These are phyloP conservation scores for Danio kyathit DNA, from an alignment of 2,797 vertebrate genomes.

Conservation along the genomic window DNA sequence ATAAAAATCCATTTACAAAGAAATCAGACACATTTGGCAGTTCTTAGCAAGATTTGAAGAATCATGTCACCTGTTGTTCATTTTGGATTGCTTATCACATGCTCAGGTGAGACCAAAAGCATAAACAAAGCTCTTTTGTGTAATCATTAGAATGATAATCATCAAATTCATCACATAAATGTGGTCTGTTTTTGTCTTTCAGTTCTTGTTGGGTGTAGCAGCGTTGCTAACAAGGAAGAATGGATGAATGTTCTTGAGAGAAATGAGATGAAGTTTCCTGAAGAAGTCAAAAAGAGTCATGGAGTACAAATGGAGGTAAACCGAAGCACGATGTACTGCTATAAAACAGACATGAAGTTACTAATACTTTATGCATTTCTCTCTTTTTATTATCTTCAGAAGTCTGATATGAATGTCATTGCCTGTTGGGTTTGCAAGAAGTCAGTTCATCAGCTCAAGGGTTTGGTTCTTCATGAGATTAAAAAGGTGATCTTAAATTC, in stretches of 20 bases:
- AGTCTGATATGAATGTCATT: conserved; percentile 3
- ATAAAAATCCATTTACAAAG: no score
- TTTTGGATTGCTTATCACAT: conserved; percentile 26
- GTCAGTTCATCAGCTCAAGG: conserved; percentile 6
- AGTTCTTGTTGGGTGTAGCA: conserved; percentile 20
- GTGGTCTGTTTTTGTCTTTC: not conserved
- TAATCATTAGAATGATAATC: not conserved
- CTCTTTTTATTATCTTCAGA: not conserved
- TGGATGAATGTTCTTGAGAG: conserved; percentile 18
- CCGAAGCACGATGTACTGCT: no score
- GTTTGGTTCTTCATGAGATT: conserved; percentile 17
- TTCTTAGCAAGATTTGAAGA: conserved; percentile 4
- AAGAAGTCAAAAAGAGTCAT: not conserved
- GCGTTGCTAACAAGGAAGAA: not conserved
- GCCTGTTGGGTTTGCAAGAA: conserved; percentile 38
- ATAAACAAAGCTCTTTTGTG: no score
- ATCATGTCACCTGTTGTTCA: conserved; percentile 9
- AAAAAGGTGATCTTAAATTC: conserved; percentile 22
- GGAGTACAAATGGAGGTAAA: conserved; percentile 6
- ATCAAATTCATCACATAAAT: not conserved
- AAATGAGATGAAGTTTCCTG: not conserved
- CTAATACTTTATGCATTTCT: not conserved
- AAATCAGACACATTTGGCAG: not conserved
- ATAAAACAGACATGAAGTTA: not conserved
- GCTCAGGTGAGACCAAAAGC: conserved; percentile 33